Base-by-base conservation (phyloP, 2,113 vertebrate genomes). In the Malurus elegans region DNA sequence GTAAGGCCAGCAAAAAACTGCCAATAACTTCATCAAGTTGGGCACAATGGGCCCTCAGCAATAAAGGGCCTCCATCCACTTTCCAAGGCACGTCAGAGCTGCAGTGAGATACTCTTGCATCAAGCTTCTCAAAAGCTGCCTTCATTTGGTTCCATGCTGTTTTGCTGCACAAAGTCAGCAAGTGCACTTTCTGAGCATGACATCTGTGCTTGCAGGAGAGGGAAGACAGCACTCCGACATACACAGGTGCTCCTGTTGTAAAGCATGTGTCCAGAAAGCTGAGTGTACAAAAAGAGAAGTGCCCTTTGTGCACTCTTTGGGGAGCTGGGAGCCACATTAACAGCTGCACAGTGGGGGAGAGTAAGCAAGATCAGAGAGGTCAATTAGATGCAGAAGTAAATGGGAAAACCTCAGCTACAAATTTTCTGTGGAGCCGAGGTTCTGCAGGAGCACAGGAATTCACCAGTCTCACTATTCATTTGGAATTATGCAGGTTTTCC, bases 341-440 rank as follows among this genome's bases (percentile, higher is more conserved):
- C 95, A 97, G 88, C 85, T 96, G 93, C 56, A 64, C 60, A 53
- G 67, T 12, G 57, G 0, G 10, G 18, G 19, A 90, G 44, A 64
- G n/a, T 67, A 79, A 78, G 79, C 51, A 95, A 90, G 60, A 86
- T 83, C 86, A 80, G 31, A 78, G 20, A 67, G 79, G 92, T 95
- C 72, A 96, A 50, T 78, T 31, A 94, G 79, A 96, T 86, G 75
- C 79, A 90, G 25, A 80, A 93, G 6, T 44, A 81, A 84, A 66
- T 25, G 16, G 34, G 54, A 90, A 92, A 88, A 64, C 18, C 50
- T 70, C 75, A 80, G 51, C 13, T 80, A 51, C 44, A 38, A 70
- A 36, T 66, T 88, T 88, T 69, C 48, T 76, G 47, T 48, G 53
- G 44, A 62, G 38, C 24, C 17, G 36, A 32, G 10, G 36, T 64